phyloP scores from a whole-genome alignment of 92 coral and sea anemone species.

The Phenganax stokvisi region DNA sequence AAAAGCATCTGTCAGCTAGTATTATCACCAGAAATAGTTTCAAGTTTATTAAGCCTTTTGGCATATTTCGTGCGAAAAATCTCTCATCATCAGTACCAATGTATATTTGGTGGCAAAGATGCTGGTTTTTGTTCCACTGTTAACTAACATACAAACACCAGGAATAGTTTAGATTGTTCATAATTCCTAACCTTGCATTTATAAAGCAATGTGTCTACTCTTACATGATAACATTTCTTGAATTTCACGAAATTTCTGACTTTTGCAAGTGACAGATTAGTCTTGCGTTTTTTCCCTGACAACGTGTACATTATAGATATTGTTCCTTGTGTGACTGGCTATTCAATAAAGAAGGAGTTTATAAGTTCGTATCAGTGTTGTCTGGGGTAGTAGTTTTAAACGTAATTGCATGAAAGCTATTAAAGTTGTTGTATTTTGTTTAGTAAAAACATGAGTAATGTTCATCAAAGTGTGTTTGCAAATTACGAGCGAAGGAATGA shows the following conservation, averaged over 20 bases:
- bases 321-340: background rate
- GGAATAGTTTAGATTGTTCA: no score
- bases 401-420: background rate
- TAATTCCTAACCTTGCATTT: no score
- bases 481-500: slow-evolving; percentile 26
- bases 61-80: background rate
- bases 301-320: background rate
- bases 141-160: no score
- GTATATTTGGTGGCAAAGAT: background rate
- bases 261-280: background rate
- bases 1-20: slow-evolving; percentile 29
- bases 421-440: background rate
- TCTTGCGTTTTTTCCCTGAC: background rate
- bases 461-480: slow-evolving; percentile 33
- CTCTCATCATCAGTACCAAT: background rate
- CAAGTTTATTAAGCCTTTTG: background rate
- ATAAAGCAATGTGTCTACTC: no score
- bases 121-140: no score
- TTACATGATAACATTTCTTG: background rate
- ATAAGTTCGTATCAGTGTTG: background rate
- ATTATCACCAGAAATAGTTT: background rate
- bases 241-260: background rate
- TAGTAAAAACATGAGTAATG: background rate
- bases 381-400: background rate
- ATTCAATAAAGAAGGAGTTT: background rate